A percentile compares a stretch with the other conserved stretches of the same genome.
Evolutionary conservation across 2,888 invertebrate genomes (phyloP).

Genomic region (Conomelus anceps): DNA sequence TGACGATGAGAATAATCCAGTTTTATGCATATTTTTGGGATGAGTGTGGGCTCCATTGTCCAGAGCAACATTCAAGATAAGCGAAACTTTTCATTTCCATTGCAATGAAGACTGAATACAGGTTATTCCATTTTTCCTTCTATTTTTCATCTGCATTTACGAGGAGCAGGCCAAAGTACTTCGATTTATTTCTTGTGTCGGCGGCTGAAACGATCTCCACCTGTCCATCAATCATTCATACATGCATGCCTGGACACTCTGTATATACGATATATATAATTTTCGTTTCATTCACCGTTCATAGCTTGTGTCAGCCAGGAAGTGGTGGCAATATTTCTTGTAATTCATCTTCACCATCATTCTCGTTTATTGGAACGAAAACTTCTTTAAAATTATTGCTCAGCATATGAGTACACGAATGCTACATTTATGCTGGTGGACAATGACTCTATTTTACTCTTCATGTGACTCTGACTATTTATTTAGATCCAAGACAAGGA

Average conservation of each 20-base stretch:
- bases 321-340: not conserved
- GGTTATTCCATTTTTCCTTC: not conserved
- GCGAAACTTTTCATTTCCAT: not conserved
- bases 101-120: not conserved
- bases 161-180: not conserved
- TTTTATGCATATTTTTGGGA: not conserved
- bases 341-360: not conserved
- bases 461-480: too few relatives aligned
- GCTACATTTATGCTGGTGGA: too few relatives aligned
- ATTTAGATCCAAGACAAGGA: too few relatives aligned
- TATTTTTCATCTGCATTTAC: not conserved
- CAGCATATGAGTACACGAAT: too few relatives aligned
- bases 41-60: not conserved
- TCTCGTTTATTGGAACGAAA: not conserved
- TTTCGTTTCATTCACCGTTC: not conserved
- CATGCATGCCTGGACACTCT: not conserved
- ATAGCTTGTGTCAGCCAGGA: not conserved
- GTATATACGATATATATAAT: not conserved
- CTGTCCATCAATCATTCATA: not conserved
- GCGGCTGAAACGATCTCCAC: not conserved
- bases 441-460: too few relatives aligned
- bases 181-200: not conserved
- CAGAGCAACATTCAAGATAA: not conserved
- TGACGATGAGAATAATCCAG: not conserved
- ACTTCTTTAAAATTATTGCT: not conserved